Percentiles rank a stretch among this genome's conserved stretches.
Evolutionary conservation across 2,113 vertebrate species (phyloP).

Genomic region (Rhegmatorhina hoffmannsi): DNA sequence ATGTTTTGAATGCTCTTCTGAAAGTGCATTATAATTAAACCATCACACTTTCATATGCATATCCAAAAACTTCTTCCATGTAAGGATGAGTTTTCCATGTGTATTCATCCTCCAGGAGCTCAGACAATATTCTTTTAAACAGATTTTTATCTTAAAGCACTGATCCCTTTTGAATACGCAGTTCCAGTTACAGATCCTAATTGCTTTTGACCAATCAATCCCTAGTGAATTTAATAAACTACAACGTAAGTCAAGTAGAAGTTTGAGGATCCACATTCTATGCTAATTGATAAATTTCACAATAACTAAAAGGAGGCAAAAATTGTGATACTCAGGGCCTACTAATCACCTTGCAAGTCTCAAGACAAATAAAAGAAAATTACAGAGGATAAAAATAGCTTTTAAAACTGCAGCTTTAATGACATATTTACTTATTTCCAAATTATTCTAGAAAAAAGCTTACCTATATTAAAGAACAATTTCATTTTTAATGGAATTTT

Average conservation of each 20-base stretch:
- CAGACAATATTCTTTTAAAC: not conserved
- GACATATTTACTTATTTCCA: not conserved
- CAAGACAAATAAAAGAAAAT: not conserved
- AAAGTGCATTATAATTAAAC: not conserved
- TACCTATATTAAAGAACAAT: not conserved
- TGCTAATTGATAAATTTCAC: not conserved
- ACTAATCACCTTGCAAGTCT: not conserved
- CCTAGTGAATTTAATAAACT: not conserved
- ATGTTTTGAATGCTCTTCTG: not conserved
- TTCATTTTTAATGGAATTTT: not conserved
- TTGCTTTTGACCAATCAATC: not conserved
- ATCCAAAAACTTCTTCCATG: not conserved
- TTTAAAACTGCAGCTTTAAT: not conserved
- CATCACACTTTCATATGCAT: not conserved
- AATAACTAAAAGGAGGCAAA: not conserved
- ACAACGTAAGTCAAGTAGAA: not conserved
- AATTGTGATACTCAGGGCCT: rapidly evolving
- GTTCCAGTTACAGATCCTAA: not conserved
- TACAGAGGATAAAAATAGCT: not conserved
- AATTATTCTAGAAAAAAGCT: not conserved
- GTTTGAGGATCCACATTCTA: not conserved
- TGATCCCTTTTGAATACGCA: not conserved
- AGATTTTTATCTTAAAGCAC: not conserved
- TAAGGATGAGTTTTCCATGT: not conserved
- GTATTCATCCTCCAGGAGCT: not conserved